Evolutionary conservation across 1,140 invertebrate species (phyloP).

Genomic region (Euwallacea fornicatus): DNA sequence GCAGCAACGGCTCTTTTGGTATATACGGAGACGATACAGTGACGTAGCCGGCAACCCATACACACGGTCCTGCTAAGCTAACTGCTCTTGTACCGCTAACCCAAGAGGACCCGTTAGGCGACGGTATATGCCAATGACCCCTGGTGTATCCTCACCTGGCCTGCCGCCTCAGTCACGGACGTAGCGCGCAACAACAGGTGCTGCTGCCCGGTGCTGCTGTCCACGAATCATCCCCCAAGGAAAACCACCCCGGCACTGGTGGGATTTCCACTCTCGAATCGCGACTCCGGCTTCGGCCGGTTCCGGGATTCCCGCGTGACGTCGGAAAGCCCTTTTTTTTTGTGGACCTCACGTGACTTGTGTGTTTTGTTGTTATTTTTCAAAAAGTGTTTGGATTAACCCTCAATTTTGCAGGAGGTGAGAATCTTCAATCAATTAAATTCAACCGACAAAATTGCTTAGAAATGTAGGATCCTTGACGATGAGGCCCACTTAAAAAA

Average conservation of each 20-base stretch:
- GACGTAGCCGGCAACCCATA: slow-evolving; percentile 39
- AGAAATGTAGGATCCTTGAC: too few relatives aligned
- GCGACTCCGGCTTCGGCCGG: background rate
- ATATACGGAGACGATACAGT: slow-evolving; percentile 14
- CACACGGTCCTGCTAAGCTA: slow-evolving; percentile 52
- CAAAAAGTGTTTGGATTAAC: slow-evolving; percentile 4
- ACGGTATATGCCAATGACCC: slow-evolving; percentile 49
- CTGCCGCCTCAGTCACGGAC: slow-evolving; percentile 47
- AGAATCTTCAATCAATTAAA: background rate
- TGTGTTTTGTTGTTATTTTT: background rate
- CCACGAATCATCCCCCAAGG: slow-evolving; percentile 5
- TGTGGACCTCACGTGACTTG: background rate
- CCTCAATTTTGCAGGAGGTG: background rate
- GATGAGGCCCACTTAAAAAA: too few relatives aligned
- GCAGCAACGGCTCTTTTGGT: slow-evolving; percentile 29
- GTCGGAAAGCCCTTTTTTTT: background rate
- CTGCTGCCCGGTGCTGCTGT: slow-evolving; percentile 20
- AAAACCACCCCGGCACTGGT: slow-evolving; percentile 11
- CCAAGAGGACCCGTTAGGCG: slow-evolving; percentile 47
- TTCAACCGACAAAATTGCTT: background rate
- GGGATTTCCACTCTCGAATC: background rate
- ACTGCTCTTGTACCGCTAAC: slow-evolving; percentile 52
- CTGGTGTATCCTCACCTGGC: slow-evolving; percentile 50
- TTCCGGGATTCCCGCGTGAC: background rate
- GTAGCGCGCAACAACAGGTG: slow-evolving; percentile 52